Conservation (phyloP, 2,797 vertebrate genomes). For the Dryobates pubescens region DNA sequence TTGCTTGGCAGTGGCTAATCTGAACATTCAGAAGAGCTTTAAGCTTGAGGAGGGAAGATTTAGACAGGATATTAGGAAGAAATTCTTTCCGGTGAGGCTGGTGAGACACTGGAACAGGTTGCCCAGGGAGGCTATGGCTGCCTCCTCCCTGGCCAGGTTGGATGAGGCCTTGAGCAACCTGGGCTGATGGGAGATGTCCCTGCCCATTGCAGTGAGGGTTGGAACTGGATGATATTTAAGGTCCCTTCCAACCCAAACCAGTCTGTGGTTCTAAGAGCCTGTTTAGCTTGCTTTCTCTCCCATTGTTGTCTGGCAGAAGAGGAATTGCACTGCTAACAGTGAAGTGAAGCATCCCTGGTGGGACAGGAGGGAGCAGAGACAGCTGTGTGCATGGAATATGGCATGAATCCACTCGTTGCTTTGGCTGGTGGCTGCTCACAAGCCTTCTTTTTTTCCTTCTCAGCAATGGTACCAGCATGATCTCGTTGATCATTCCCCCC, state of each 20-base stretch:
- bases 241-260: too few species aligned
- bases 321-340: not conserved
- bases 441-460: not conserved
- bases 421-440: constrained; percentile 25
- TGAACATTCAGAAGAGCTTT: not conserved
- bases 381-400: rapidly evolving
- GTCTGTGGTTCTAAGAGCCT: not conserved
- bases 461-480: constrained; percentile 99
- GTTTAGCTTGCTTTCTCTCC: not conserved
- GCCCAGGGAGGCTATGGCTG: too few species aligned
- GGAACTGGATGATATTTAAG: too few species aligned
- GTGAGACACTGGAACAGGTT: too few species aligned
- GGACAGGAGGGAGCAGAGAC: not conserved
- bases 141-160: too few species aligned
- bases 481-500: constrained; percentile 99
- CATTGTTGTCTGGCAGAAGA: not conserved
- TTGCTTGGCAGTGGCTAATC: not conserved
- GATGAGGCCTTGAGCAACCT: too few species aligned
- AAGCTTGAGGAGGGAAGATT: too few species aligned
- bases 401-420: not conserved
- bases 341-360: not conserved
- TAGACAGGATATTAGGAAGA: too few species aligned
- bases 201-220: too few species aligned
- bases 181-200: too few species aligned
- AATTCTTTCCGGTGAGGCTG: too few species aligned